Base-by-base conservation (phyloP, 2,797 vertebrate species). In the Dermochelys coriacea region DNA sequence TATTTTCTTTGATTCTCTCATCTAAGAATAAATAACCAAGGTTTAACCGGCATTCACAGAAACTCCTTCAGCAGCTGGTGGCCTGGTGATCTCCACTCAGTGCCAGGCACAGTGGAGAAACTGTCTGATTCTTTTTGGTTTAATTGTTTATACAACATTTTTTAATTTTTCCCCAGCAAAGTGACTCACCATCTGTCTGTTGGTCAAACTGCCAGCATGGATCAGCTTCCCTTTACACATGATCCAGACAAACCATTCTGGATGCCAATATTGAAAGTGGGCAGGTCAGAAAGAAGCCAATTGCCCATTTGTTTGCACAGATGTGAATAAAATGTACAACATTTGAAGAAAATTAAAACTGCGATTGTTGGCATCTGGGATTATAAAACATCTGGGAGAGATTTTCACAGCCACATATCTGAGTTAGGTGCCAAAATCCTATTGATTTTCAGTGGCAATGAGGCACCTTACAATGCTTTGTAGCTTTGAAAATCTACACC, bases 231-330 rank as follows among this genome's bases (percentile, higher is more conserved):
- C 41, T 80, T 80, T 45, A 79, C 52, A 29, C 1, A 5, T 82
- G 25, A 86, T 88, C 61, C 34, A 57, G 90, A 41, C 15, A 89
- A 77, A 87, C 51, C 0, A 2, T 47, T 88, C 71, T 86, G 57
- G 31, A 68, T 19, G 81, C 79, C 91, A 93, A 21, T 54, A 87
- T 41, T 88, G 85, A 51, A 89, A 94, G n/a, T 2, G 2, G 90
- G 77, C 55, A 85, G 77, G 71, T 89, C 90, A 89, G 87, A 95
- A 89, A 91, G 82, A 82, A 0, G 10, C 18, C 80, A 88, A 25
- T 89, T 93, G 95, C 83, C 50, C 80, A 92, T 91, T n/a, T 92
- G 96, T 93, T 96, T 96, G 91, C 47, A 97, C 85, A 94, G 91
- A 96, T 95, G 91, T 49, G 45, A 47, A 77, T 77, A 47, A 77